phyloP scores from a whole-genome alignment of 2,888 invertebrate species.

The Acrobasis repandana region DNA sequence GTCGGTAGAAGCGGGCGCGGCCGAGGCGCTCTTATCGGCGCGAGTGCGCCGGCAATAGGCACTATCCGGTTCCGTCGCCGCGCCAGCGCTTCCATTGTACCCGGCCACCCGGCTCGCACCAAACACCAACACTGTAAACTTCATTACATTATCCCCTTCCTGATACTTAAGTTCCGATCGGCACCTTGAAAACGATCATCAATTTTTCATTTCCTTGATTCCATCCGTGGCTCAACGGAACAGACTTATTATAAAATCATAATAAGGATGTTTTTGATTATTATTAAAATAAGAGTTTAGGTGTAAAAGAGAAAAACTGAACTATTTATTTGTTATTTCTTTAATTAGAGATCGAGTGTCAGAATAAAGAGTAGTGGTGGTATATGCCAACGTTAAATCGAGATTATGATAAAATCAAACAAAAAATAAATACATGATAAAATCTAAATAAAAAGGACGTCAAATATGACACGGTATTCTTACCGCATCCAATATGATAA shows the following conservation, averaged over 20 bases:
- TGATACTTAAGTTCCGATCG: slow-evolving; percentile 52
- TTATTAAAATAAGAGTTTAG: too few relatives aligned
- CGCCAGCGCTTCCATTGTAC: slow-evolving; percentile 66
- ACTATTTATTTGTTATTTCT: too few relatives aligned
- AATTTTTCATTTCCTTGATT: slow-evolving; percentile 1
- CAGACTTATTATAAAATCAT: too few relatives aligned
- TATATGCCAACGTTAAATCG: too few relatives aligned
- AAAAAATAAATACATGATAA: too few relatives aligned
- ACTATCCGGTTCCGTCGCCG: slow-evolving; percentile 80
- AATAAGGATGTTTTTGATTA: too few relatives aligned
- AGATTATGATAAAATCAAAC: too few relatives aligned
- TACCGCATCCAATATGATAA: background rate
- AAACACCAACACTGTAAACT: slow-evolving; percentile 56
- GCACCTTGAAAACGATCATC: slow-evolving; percentile 26
- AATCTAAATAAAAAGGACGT: too few relatives aligned
- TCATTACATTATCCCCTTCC: slow-evolving; percentile 67
- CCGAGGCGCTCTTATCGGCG: slow-evolving; percentile 64
- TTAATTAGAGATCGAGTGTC: too few relatives aligned
- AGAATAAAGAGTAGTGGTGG: too few relatives aligned
- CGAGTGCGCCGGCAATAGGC: slow-evolving; percentile 76
- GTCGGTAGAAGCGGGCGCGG: slow-evolving; percentile 42
- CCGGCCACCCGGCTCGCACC: slow-evolving; percentile 44
- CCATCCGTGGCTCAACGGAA: background rate
- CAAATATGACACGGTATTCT: background rate
- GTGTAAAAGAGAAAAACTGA: too few relatives aligned